Conservation (phyloP, 2,113 vertebrate species). For the Clarias macrocephalus region DNA sequence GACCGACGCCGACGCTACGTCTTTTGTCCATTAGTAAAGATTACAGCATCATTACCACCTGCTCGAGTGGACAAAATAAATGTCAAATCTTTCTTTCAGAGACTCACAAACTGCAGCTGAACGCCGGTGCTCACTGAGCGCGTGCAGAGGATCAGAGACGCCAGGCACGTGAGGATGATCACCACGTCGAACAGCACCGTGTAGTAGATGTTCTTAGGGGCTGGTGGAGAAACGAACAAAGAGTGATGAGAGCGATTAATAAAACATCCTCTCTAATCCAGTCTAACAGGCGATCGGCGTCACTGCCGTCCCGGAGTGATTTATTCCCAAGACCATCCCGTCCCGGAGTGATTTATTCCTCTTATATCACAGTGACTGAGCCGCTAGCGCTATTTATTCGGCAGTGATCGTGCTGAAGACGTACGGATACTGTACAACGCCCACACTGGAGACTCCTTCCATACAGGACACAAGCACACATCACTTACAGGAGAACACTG, state of each 20-base stretch:
- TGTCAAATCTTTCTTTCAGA: background rate
- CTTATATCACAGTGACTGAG: background rate
- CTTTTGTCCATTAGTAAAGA: no score
- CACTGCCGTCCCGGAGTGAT: background rate
- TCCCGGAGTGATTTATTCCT: background rate
- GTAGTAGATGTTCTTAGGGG: constrained; percentile 82
- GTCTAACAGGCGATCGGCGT: background rate
- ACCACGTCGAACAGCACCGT: constrained; percentile 87
- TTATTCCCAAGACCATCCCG: background rate
- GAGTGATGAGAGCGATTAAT: background rate
- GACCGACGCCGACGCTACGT: no score
- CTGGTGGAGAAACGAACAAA: constrained; percentile 64
- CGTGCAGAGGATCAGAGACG: constrained; percentile 81
- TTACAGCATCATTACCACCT: no score
- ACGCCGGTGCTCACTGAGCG: constrained; percentile 86
- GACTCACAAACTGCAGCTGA: constrained; percentile 81
- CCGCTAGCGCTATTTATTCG: background rate
- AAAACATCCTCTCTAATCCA: background rate
- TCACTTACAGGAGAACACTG: no score
- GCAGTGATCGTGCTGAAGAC: background rate
- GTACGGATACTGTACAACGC: background rate
- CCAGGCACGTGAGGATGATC: constrained; percentile 83
- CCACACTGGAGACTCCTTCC: background rate
- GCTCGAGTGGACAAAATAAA: no score
- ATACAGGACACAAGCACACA: background rate